Conservation (phyloP, 2,113 vertebrate species). For the Gymnorhina tibicen region DNA sequence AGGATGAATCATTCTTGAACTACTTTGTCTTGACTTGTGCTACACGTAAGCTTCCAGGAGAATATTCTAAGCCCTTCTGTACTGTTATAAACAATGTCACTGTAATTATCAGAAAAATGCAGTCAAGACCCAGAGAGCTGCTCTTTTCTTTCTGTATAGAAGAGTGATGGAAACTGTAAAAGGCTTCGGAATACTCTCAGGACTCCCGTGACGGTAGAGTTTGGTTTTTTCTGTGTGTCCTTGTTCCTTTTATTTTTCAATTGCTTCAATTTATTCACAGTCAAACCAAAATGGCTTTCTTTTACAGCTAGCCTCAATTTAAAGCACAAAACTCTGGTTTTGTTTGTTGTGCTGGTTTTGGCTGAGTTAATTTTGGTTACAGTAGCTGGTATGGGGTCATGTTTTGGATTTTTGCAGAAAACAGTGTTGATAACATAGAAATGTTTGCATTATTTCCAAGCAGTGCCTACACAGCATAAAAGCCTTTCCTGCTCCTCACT, state of each 20-base stretch:
- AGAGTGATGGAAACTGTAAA: not conserved
- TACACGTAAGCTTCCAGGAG: not conserved
- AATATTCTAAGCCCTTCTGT: not conserved
- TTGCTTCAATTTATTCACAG: not conserved
- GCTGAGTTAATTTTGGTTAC: not conserved
- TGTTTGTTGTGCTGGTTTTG: not conserved
- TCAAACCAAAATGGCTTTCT: not conserved
- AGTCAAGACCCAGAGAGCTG: not conserved
- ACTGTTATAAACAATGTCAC: not conserved
- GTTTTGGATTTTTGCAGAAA: not conserved
- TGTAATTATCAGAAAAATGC: not conserved
- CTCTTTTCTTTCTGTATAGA: not conserved
- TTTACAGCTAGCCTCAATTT: not conserved
- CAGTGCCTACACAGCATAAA: fast-evolving
- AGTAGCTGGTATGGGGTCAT: not conserved
- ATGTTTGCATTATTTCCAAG: not conserved
- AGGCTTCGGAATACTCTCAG: not conserved
- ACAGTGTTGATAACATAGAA: not conserved
- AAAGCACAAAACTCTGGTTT: not conserved
- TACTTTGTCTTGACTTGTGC: not conserved
- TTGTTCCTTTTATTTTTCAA: not conserved
- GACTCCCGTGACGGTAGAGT: not conserved
- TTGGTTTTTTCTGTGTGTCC: fast-evolving
- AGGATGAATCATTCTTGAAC: not conserved
- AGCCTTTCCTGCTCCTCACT: not conserved